Base-by-base conservation (phyloP, 2,888 invertebrate species). In the Lithophane leautieri region DNA sequence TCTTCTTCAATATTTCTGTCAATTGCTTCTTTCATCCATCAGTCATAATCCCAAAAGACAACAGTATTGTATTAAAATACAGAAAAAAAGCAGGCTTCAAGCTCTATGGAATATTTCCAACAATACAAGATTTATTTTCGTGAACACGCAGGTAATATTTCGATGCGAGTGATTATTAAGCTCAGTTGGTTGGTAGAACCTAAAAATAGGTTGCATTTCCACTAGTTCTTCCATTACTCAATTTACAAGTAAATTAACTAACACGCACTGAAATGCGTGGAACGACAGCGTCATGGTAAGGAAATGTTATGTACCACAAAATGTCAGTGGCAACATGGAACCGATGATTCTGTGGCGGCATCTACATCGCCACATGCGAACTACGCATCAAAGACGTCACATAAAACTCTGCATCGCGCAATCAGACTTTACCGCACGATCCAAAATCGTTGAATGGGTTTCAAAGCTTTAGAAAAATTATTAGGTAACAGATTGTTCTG, bases 401-500 rank as follows among this genome's bases (percentile, higher is more conserved):
- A 34, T 4, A 34, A 2, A 34, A 34, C 4, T 4, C 4, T 34
- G 34, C 34, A 34, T 34, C 34, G 34, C 34, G 34, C 34, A 34
- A 34, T 34, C 4, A 34, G 34, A 6, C 6, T 34, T 34, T 4
- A 34, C 34, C 34, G 34, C 34, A 34, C 34, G 34, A 34, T 34
- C 0, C 2, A 44, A 61, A 60, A 50, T 47, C 6, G 7, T 66
- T 22, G 9, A 25, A 58, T 66, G 42, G 50, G 16, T 58, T 50
- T 25, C 28, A 63, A 50, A 62, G 14, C 4, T 44, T 50, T 7
- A 8, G 12, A 0, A 60, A 14, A 60, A 52, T 60, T 73, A 34
- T 73, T 70, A 2, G 44, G 28, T 9, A 73, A 77, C 40, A 72
- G 42, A 56, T 47, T 28, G 4, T n/a, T n/a, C n/a, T 58, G 11